Conservation (phyloP, 1,140 invertebrate species). For the Cherax quadricarinatus region DNA sequence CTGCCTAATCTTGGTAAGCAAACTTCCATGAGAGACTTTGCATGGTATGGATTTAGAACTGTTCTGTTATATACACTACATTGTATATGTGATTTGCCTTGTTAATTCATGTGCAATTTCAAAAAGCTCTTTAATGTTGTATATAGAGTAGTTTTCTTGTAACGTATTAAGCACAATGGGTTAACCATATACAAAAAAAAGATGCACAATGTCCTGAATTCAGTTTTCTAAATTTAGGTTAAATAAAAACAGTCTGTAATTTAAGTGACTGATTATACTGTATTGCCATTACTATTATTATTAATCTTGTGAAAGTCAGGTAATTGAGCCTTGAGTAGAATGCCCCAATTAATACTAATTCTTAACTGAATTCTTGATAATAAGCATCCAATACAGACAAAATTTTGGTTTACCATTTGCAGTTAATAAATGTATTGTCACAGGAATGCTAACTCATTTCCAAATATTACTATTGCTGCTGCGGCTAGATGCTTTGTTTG, state of each 20-base stretch:
- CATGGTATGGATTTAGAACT: background rate
- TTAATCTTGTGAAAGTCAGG: too few relatives aligned
- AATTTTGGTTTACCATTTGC: background rate
- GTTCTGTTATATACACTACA: background rate
- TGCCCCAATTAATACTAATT: too few relatives aligned
- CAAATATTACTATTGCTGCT: background rate
- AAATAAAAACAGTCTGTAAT: too few relatives aligned
- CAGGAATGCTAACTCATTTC: background rate
- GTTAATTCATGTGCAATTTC: conserved; percentile 1
- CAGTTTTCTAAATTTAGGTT: too few relatives aligned
- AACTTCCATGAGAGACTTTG: background rate
- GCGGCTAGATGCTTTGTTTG: background rate
- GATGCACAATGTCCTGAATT: too few relatives aligned
- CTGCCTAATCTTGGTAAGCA: background rate
- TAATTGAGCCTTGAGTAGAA: too few relatives aligned
- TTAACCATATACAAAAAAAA: background rate
- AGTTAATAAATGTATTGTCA: background rate
- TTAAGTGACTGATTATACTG: too few relatives aligned
- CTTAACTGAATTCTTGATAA: background rate
- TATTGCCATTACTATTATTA: too few relatives aligned
- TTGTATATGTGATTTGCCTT: background rate
- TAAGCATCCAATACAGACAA: background rate
- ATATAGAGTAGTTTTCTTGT: background rate
- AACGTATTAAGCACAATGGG: background rate
- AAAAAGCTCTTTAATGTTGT: background rate